Percentiles rank a stretch among this genome's conserved stretches.
Evolutionary conservation across 2,113 vertebrate genomes (phyloP).

Genomic region (Grantiella picta): DNA sequence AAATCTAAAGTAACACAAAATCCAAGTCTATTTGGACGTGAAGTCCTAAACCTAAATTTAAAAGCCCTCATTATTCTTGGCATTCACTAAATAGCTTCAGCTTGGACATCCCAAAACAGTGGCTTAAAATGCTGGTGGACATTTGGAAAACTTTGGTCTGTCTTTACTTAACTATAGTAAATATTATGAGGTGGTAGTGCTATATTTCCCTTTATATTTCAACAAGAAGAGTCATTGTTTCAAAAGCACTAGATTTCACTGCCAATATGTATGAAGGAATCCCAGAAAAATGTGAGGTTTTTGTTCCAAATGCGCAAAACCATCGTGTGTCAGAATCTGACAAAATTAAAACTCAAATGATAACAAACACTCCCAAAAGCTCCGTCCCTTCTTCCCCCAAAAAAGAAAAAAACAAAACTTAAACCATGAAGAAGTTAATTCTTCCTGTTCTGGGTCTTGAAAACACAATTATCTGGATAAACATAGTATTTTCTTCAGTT

Average conservation of each 20-base stretch:
- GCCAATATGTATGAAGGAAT: neutral
- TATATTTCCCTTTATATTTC: conserved; percentile 14
- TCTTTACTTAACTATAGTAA: conserved; percentile 43
- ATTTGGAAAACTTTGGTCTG: conserved; percentile 4
- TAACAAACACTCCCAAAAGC: neutral
- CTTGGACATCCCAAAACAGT: neutral
- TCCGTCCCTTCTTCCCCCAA: neutral
- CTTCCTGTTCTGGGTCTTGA: neutral
- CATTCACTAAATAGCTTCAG: neutral
- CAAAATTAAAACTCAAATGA: neutral
- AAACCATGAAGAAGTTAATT: neutral
- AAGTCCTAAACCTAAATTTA: conserved; percentile 9
- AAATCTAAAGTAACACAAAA: conserved; percentile 11
- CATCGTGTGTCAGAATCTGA: neutral
- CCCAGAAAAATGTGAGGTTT: neutral
- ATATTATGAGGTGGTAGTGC: conserved; percentile 1
- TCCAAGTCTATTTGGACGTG: neutral
- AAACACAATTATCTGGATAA: neutral
- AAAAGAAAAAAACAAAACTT: neutral
- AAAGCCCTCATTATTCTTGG: conserved; percentile 38
- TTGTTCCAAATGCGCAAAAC: neutral
- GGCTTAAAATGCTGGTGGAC: neutral
- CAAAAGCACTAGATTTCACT: neutral
- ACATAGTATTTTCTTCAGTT: neutral
- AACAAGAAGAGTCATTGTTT: conserved; percentile 16